These are phyloP conservation scores for Crotalus horridus DNA, from an alignment of 2,113 vertebrate genomes.

Conservation along the genomic window DNA sequence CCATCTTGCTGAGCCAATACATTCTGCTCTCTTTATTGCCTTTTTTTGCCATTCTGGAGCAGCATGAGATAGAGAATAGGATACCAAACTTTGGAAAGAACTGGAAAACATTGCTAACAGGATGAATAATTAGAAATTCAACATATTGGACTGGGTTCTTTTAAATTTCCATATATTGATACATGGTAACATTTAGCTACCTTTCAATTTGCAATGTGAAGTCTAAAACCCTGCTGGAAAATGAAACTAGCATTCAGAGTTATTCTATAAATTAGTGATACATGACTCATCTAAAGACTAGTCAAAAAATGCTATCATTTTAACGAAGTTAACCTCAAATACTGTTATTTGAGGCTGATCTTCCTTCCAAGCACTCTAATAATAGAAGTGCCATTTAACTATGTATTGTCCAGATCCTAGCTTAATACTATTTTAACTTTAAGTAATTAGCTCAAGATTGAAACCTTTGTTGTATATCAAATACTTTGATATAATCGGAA, in stretches of 20 bases:
- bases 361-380: neutral
- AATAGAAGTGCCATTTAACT: neutral
- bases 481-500: neutral
- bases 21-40: neutral
- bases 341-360: neutral
- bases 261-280: neutral
- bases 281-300: neutral
- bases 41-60: too few relatives aligned
- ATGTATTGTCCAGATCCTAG: neutral
- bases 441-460: neutral
- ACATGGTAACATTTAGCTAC: neutral
- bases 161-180: neutral
- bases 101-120: neutral
- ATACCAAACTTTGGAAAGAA: neutral
- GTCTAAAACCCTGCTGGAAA: slow-evolving; percentile 7
- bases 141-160: neutral
- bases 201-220: slow-evolving; percentile 3
- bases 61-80: neutral
- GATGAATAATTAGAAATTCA: neutral
- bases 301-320: neutral
- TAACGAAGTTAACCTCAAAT: neutral
- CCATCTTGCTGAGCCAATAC: neutral
- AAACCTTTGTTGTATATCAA: neutral
- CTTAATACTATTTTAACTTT: neutral
- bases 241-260: neutral